Evolutionary conservation across 1,140 invertebrate species (phyloP).

Genomic region (Drosophila bifasciata): DNA sequence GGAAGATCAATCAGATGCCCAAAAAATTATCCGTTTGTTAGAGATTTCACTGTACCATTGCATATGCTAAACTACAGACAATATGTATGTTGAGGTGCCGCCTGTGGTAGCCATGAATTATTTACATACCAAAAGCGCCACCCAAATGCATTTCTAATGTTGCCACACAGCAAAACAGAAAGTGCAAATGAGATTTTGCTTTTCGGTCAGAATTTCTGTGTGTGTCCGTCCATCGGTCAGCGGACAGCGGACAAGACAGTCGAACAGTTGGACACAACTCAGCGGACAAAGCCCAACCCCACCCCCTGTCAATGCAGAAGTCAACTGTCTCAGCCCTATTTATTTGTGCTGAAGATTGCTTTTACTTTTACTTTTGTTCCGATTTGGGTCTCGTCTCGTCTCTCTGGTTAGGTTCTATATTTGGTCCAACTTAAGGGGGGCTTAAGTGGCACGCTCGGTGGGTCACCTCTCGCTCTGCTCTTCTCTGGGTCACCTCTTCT

Average conservation of each 20-base stretch:
- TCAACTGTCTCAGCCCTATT: conserved; percentile 39
- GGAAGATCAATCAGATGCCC: too few species aligned
- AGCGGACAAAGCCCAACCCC: not conserved
- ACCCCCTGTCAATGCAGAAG: conserved; percentile 11
- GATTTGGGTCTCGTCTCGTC: conserved; percentile 1
- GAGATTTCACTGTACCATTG: conserved; percentile 20
- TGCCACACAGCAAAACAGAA: conserved; percentile 37
- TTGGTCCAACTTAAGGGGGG: conserved; percentile 22
- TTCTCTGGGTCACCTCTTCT: conserved; percentile 8
- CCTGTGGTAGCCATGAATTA: conserved; percentile 65
- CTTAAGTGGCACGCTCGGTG: conserved; percentile 38
- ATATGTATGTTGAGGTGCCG: conserved; percentile 24
- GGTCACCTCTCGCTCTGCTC: too few species aligned
- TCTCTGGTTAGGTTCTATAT: conserved; percentile 12
- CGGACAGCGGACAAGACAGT: conserved; percentile 21
- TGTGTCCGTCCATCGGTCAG: conserved; percentile 19
- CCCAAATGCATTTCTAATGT: conserved; percentile 77
- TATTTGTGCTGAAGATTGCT: conserved; percentile 27
- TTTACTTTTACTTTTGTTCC: conserved; percentile 5
- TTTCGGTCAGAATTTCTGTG: conserved; percentile 53
- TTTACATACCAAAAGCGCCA: conserved; percentile 57
- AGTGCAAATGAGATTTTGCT: conserved; percentile 70
- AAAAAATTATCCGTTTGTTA: not conserved
- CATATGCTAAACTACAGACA: conserved; percentile 25
- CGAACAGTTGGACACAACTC: not conserved